Base-by-base conservation (phyloP, 2,888 invertebrate genomes). In the Chymomyza amoena region DNA sequence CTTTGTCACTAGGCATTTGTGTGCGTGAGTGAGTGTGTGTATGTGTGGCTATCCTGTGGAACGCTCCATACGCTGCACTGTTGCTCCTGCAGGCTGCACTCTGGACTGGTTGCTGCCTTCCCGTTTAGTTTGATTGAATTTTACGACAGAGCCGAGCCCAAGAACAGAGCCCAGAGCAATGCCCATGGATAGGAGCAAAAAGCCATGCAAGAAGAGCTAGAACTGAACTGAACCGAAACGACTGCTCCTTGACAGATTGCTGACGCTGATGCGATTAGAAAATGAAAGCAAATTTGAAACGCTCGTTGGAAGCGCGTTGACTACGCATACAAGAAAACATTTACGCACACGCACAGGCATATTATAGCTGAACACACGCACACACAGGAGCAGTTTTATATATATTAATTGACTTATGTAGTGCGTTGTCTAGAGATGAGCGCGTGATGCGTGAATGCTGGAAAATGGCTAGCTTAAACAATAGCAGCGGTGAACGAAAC, bases 211-310 rank as follows among this genome's bases (percentile, higher is more conserved):
- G 39, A 39, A 6, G 32, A 32, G 32, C 32, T 32, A 32, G 32
- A 32, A 32, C 7, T 32, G 32, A 32, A 32, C 13, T 7, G 32
- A 32, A 32, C 7, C 7, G 32, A 32, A 32, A 2, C 4, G 13
- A 45, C 39, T 45, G 39, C 39, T 45, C 39, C 39, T 45, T 68
- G 71, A 72, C 78, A 76, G 78, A 73, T 76, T 72, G 71, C 66
- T 75, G 80, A 79, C 72, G 70, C 73, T 79, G 79, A 87, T 80
- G 76, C 68, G 80, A 78, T 84, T 87, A 82, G 78, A 82, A 83
- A 81, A 80, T 76, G 73, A 71, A 77, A 64, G 75, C 70, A 75
- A 78, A 80, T 83, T 45, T 45, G 39, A 45, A 45, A 13, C 13
- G 39, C 39, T 45, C 39, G 39, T 45, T 45, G 73, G 79, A 71